Evolutionary conservation across 2,113 vertebrate genomes (phyloP), one percentile per base, ranked within the genome.

Genomic region (Desmodus rotundus): DNA sequence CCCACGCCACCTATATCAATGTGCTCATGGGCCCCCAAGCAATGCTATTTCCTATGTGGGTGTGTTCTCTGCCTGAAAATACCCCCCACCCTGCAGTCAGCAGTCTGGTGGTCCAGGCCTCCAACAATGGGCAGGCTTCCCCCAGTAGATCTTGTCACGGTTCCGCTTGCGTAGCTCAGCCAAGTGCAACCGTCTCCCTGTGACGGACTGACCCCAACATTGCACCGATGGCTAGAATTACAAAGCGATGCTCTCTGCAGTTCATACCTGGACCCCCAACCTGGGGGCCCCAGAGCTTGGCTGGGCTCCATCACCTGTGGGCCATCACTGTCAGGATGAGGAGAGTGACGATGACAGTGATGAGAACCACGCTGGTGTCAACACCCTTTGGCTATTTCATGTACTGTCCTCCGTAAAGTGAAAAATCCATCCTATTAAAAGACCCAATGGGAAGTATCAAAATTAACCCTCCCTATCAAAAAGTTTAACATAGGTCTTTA

Each of bases 21-120:
- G 38, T 38, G n/a, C 22, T 82, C 63, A 10, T 63, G 52, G 70
- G 26, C 74, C 77, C 33, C 72, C 22, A 19, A 93, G 24, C 36
- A 47, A 50, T 72, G 33, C 72, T 56, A 28, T 58, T 86, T 50
- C 50, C 41, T 78, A 16, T 0, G 3, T 19, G 10, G n/a, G 5
- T 56, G 43, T 70, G 63, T 78, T 65, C 73, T 87, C 56, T 80
- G 31, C 52, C 61, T 91, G 61, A 68, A 95, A 58, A 31, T 50
- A 2, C 43, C 36, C 43, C 58, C 38, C 5, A 22, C 65, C 19
- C 43, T 52, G n/a, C 33, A 89, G 38, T 43, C 67, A 81, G 67
- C 20, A 4, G 17, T 63, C 86, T 74, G 65, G 56, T 4, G 3
- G 31, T 47, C 38, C 28, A n/a, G 31, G 12, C 47, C 17, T 82